Evolutionary conservation across 1,140 invertebrate species (phyloP).

Genomic region (Temnothorax longispinosus): DNA sequence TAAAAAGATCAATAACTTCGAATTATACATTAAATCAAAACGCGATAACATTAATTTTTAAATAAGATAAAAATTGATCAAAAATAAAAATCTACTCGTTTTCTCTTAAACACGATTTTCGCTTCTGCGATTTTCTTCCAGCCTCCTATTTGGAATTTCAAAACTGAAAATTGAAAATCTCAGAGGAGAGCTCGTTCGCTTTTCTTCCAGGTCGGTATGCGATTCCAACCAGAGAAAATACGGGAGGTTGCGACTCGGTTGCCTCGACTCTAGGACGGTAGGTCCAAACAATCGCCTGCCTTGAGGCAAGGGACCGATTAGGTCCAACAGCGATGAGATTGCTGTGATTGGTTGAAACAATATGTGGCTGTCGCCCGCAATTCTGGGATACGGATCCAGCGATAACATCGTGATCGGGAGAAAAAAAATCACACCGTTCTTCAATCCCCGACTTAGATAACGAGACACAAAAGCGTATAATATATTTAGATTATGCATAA

Average conservation of each 20-base stretch:
- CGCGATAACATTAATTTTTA: background rate
- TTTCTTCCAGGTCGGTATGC: background rate
- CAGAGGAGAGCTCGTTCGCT: background rate
- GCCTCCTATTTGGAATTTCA: background rate
- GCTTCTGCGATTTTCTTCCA: background rate
- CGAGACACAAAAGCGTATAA: background rate
- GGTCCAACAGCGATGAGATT: constrained; percentile 85
- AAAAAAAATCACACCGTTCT: background rate
- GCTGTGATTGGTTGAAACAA: constrained; percentile 87
- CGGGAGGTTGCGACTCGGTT: constrained; percentile 58
- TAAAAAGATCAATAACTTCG: background rate
- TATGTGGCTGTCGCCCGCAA: constrained; percentile 82
- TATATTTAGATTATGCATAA: background rate
- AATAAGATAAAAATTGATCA: background rate
- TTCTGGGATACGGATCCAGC: constrained; percentile 72
- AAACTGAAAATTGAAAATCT: constrained; percentile 11
- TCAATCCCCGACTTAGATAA: background rate
- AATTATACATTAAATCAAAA: background rate
- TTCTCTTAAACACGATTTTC: background rate
- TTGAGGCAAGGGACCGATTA: constrained; percentile 84
- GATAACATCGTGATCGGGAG: background rate
- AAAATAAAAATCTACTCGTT: background rate
- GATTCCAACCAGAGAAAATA: constrained; percentile 31
- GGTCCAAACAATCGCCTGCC: constrained; percentile 87
- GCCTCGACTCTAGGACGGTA: constrained; percentile 82